These are phyloP conservation scores for Lomographa bimaculata DNA, from an alignment of 2,888 invertebrate species.

Conservation along the genomic window DNA sequence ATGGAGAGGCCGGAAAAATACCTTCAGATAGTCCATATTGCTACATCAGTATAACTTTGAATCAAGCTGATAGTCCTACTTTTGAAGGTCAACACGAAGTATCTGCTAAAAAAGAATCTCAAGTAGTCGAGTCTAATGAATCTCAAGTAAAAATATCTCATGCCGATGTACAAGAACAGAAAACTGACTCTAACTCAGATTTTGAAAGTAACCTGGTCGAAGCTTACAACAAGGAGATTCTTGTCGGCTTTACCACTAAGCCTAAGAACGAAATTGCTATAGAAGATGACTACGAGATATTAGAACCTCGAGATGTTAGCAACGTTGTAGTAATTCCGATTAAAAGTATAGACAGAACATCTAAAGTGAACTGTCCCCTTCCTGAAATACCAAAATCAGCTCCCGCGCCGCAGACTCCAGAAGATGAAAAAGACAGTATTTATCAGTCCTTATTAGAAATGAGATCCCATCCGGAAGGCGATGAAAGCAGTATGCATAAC, in stretches of 20 bases:
- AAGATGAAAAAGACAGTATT: conserved; percentile 59
- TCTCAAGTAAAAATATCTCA: conserved; percentile 58
- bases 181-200: conserved; percentile 55
- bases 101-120: conserved; percentile 52
- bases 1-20: conserved; percentile 60
- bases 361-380: conserved; percentile 76
- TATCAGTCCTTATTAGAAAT: conserved; percentile 76
- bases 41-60: conserved; percentile 56
- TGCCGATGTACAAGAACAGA: conserved; percentile 30
- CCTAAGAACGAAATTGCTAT: conserved; percentile 47
- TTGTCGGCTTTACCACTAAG: conserved; percentile 62
- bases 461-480: conserved; percentile 76
- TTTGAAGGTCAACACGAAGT: conserved; percentile 44
- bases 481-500: conserved; percentile 77
- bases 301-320: conserved; percentile 64
- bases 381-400: conserved; percentile 73
- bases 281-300: conserved; percentile 75
- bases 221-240: conserved; percentile 72
- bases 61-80: conserved; percentile 45
- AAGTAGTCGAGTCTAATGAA: conserved; percentile 37
- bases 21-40: conserved; percentile 62
- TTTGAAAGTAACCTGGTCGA: conserved; percentile 75
- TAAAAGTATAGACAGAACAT: conserved; percentile 55
- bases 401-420: conserved; percentile 33
- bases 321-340: conserved; percentile 65